phyloP scores from a whole-genome alignment of 2,113 vertebrate species.

The Aphelocoma coerulescens region DNA sequence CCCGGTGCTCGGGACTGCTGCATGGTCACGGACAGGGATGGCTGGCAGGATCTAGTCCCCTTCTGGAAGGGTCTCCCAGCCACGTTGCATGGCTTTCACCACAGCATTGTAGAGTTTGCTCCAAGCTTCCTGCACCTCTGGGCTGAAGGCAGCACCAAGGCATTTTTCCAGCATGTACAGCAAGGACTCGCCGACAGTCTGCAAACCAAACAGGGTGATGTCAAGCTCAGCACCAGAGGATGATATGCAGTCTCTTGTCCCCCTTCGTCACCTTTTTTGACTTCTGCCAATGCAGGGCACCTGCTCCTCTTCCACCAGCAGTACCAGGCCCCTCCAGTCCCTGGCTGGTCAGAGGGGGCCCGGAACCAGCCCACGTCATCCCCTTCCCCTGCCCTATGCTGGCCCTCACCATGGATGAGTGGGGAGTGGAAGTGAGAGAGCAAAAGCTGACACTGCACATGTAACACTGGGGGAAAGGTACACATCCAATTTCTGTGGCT shows the following conservation, averaged over 20 bases:
- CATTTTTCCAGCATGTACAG: constrained; percentile 92
- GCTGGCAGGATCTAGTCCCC: constrained; percentile 31
- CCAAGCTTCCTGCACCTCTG: constrained; percentile 84
- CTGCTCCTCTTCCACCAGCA: neutral
- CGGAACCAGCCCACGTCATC: neutral
- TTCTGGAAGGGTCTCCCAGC: constrained; percentile 78
- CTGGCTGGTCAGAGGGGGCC: neutral
- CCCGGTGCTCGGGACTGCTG: neutral
- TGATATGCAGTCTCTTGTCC: neutral
- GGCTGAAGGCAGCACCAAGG: constrained; percentile 84
- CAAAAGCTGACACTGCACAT: neutral
- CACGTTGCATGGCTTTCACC: constrained; percentile 85
- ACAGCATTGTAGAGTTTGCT: constrained; percentile 85
- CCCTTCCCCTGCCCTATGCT: neutral
- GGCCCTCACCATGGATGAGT: neutral
- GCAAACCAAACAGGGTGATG: constrained; percentile 38
- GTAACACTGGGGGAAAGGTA: neutral
- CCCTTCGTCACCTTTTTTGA: neutral
- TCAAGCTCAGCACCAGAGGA: neutral
- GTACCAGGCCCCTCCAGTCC: neutral
- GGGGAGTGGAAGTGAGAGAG: neutral
- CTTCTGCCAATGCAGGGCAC: neutral
- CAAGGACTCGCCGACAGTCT: constrained; percentile 89
- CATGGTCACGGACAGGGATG: neutral
- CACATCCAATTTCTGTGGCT: neutral